Evolutionary conservation across 2,797 vertebrate species (phyloP), one percentile per base, ranked within the genome.

Genomic region (Notamacropus eugenii): DNA sequence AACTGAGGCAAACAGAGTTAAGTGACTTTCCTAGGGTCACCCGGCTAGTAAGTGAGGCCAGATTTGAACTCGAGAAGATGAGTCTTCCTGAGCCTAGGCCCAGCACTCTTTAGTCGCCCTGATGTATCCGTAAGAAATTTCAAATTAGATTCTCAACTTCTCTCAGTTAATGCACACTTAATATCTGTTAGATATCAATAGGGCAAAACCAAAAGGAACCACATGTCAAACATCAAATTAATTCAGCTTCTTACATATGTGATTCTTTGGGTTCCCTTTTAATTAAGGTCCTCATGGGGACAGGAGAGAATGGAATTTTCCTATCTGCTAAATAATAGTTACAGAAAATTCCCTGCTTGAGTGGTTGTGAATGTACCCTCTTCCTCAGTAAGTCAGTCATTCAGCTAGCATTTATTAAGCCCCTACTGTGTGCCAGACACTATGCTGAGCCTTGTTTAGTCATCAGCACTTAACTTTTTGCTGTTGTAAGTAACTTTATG

Each of bases 381-480:
- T 82, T 82, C 74, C 74, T 46, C 22, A 46, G 22, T 82, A 82
- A 82, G 74, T 82, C 40, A 82, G n/a, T 74, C 16, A 74, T 40
- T 74, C n/a, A 82, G 74, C 40, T 10, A 14, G 31, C 67, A 82
- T 82, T 46, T 82, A 46, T 82, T 82, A 82, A 27, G 40, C n/a
- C 8, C n/a, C n/a, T 40, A 40, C 19, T 40, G 19, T 82, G 4
- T 46, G 19, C 19, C 67, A 24, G 74, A 24, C 22, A 46, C 22
- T 46, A 27, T 82, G 40, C 40, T 82, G 27, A 4, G n/a, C 9
- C 27, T 82, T 46, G 40, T 74, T 74, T 40, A 40, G 62, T 74
- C n/a, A 74, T 40, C n/a, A 74, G 67, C n/a, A 74, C 31, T 95
- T 95, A 55, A 28, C 92, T 92, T 93, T 96, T 90, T 58, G 6